Evolutionary conservation across 2,888 invertebrate species (phyloP), one percentile per base, ranked within the genome.

Genomic region (Neoitamus cyanurus): DNA sequence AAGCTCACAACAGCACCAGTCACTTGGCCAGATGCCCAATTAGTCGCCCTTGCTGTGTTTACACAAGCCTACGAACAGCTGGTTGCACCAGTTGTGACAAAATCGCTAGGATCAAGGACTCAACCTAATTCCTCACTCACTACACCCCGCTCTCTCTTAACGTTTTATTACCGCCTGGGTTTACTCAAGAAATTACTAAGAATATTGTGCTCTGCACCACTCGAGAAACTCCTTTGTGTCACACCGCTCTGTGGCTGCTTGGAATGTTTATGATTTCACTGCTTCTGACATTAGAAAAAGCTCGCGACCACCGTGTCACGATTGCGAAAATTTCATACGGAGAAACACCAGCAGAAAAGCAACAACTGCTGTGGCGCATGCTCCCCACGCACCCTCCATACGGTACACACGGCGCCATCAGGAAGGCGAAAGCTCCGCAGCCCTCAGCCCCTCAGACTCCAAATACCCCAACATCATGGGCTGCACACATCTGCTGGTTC

Each of bases 11-110:
- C 31, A 69, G 13, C 25, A 31, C 72, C 30, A 72, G 7, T 13
- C 15, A 30, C 72, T 15, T 30, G 34, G 34, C 72, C 3, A 31
- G n/a, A 15, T 15, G 1, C 72, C n/a, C 34, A 34, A 73, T 11
- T 13, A 20, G 1, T n/a, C 25, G 4, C 15, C 7, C 36, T 73
- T 20, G 73, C 73, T 9, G 34, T 73, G 73, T 31, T 31, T 73
- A 73, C 11, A 34, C 34, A 9, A 9, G 15, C n/a, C 37, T 20
- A 36, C 36, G 36, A 73, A 73, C 73, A 73, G 73, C 73, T 73
- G 73, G 73, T 36, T 73, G 73, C 73, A 73, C 73, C 73, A 73
- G n/a, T 73, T 73, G 36, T 73, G 36, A 73, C 36, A 20, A 73
- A 73, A 37, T 73, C 73, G 20, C 37, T 7, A 36, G 34, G 9